A percentile compares a stretch with the other conserved stretches of the same genome.
Conservation (phyloP, 2,797 vertebrate species). For the Adelosebastes latens region DNA sequence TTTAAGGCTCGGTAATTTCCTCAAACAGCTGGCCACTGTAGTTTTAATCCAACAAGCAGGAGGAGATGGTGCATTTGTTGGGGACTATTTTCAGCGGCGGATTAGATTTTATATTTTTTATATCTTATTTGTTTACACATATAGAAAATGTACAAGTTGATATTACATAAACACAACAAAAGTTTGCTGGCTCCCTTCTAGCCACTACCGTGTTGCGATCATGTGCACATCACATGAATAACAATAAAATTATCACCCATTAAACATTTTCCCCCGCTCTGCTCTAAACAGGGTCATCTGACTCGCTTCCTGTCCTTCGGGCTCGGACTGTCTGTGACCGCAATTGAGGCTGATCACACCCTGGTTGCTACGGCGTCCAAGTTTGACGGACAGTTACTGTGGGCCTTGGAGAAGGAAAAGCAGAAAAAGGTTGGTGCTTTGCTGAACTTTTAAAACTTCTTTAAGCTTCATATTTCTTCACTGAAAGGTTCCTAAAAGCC, state of each 20-base stretch:
- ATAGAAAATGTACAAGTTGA: too few relatives aligned
- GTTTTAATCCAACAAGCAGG: background rate
- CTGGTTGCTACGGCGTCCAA: slow-evolving; percentile 83
- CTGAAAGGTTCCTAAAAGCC: background rate
- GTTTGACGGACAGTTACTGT: slow-evolving; percentile 86
- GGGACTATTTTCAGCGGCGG: background rate
- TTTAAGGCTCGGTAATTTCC: background rate
- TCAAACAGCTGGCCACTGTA: background rate
- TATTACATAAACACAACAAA: too few relatives aligned
- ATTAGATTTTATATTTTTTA: too few relatives aligned
- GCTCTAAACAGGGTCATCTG: slow-evolving; percentile 87
- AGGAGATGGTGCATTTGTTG: background rate
- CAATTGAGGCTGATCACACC: slow-evolving; percentile 86
- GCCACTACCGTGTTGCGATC: background rate
- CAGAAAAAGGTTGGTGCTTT: slow-evolving; percentile 66
- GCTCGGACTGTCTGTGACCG: slow-evolving; percentile 87
- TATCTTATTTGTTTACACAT: too few relatives aligned
- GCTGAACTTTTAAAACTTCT: background rate
- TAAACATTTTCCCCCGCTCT: background rate
- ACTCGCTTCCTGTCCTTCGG: slow-evolving; percentile 90
- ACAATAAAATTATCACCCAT: background rate
- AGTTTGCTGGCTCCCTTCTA: too few relatives aligned
- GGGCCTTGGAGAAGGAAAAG: slow-evolving; percentile 79
- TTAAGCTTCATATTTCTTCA: background rate
- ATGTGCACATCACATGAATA: background rate